Conservation (phyloP, 1,140 invertebrate genomes). For the Triops longicaudatus region DNA sequence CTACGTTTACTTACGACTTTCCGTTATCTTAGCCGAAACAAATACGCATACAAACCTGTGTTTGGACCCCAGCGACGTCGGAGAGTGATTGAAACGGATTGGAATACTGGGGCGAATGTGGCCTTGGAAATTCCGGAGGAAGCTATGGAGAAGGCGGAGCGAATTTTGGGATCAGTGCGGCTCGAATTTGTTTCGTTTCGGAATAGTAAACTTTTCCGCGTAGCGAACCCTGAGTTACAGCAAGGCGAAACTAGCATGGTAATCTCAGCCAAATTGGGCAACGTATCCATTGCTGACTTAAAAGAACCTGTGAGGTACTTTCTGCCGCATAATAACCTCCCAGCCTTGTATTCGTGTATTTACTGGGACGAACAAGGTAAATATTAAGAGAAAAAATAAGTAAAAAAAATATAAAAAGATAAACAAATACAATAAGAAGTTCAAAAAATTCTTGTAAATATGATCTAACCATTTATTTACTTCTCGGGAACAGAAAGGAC, state of each 20-base stretch:
- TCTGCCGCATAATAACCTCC: constrained; percentile 34
- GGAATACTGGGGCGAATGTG: constrained; percentile 24
- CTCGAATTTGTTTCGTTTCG: constrained; percentile 34
- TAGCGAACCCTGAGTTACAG: constrained; percentile 26
- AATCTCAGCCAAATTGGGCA: constrained; percentile 33
- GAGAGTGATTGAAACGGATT: neutral
- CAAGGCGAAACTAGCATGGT: constrained; percentile 29
- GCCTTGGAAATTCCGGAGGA: constrained; percentile 31
- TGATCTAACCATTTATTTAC: too few species aligned
- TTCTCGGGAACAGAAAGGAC: constrained; percentile 34
- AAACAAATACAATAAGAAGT: too few species aligned
- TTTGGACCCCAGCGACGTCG: constrained; percentile 13
- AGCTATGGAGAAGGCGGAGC: constrained; percentile 26
- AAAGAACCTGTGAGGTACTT: constrained; percentile 39
- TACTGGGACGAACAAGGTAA: constrained; percentile 44
- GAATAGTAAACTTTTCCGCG: constrained; percentile 35
- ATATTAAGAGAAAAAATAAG: constrained; percentile 24
- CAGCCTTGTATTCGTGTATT: constrained; percentile 38
- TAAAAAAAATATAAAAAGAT: too few species aligned
- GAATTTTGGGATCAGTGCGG: constrained; percentile 30
- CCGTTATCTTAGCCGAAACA: neutral
- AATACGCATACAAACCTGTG: neutral
- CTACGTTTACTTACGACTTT: neutral
- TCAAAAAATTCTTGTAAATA: too few species aligned
- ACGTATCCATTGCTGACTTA: constrained; percentile 37